A percentile compares a stretch with the other conserved stretches of the same genome.
phyloP scores from a whole-genome alignment of 64 coral and sea anemone species.

The Astreopora myriophthalma region DNA sequence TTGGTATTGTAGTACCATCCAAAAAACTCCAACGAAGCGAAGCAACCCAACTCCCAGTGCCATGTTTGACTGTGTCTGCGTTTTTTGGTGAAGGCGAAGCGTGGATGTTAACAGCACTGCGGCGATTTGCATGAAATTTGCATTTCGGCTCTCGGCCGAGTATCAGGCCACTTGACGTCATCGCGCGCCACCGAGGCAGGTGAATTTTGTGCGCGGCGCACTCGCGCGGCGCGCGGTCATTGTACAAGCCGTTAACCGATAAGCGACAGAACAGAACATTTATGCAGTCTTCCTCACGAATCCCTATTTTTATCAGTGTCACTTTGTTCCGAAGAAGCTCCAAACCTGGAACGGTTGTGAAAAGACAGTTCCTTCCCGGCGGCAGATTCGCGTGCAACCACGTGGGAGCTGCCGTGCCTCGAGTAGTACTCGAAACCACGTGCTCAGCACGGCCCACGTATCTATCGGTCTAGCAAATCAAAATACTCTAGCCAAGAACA shows the following conservation, averaged over 20 bases:
- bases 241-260: neutral
- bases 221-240: too few species aligned
- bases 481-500: too few species aligned
- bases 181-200: conserved; percentile 14
- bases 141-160: neutral
- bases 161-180: conserved; percentile 86
- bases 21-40: neutral
- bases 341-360: too few species aligned
- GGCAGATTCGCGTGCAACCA: neutral
- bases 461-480: neutral
- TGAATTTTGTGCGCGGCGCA: neutral
- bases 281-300: too few species aligned
- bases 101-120: neutral
- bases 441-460: neutral
- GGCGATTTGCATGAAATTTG: neutral
- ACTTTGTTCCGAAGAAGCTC: too few species aligned
- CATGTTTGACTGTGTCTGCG: neutral
- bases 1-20: neutral
- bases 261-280: too few species aligned
- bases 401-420: neutral
- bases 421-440: neutral
- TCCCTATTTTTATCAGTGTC: too few species aligned
- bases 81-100: neutral
- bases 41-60: neutral
- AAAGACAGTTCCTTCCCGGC: neutral